Evolutionary conservation across 2,888 invertebrate species (phyloP).

Genomic region (Aleiodes testaceus): DNA sequence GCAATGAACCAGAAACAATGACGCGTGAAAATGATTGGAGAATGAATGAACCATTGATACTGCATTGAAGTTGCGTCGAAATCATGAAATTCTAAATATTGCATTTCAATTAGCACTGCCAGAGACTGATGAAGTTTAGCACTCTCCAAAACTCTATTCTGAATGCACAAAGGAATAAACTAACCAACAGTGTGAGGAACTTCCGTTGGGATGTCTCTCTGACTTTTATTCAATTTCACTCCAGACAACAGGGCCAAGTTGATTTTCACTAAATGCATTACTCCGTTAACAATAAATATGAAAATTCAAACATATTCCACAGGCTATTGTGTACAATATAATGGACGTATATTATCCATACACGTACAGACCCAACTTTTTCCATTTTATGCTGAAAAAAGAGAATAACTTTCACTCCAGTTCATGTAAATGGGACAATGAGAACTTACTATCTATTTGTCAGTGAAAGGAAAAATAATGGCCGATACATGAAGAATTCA

Average conservation of each 20-base stretch:
- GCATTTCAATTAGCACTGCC: not conserved
- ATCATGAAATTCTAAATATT: no score
- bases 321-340: not conserved
- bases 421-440: not conserved
- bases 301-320: slow-evolving; percentile 6
- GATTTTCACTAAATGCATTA: slow-evolving; percentile 3
- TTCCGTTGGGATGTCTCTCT: slow-evolving; percentile 14
- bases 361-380: no score
- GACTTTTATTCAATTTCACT: slow-evolving; percentile 4
- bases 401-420: slow-evolving; percentile 5
- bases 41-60: no score
- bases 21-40: no score
- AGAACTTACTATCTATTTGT: not conserved
- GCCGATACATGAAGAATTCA: not conserved
- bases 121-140: slow-evolving; percentile 20
- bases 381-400: no score
- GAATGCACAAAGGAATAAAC: slow-evolving; percentile 35
- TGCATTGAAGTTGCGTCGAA: no score
- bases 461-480: not conserved
- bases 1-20: no score
- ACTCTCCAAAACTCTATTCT: slow-evolving; percentile 26
- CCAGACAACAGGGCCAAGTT: not conserved
- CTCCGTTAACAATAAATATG: not conserved
- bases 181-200: slow-evolving; percentile 28
- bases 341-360: not conserved